Evolutionary conservation across 2,797 vertebrate species (phyloP).

Genomic region (Oreochromis grahami): DNA sequence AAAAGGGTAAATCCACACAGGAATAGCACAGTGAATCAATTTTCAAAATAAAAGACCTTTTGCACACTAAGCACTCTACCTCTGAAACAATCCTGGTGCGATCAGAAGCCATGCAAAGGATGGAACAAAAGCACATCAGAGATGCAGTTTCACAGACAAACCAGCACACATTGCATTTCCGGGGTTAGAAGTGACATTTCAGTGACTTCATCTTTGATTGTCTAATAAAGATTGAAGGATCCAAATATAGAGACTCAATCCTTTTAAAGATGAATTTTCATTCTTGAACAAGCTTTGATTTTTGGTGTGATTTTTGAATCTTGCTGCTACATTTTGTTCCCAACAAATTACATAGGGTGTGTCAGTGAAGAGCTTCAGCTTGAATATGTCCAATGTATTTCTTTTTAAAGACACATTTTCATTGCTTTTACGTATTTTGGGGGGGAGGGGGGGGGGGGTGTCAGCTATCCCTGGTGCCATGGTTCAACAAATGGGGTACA

Average conservation of each 20-base stretch:
- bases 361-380: neutral
- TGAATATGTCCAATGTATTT: neutral
- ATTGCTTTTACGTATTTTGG: neutral
- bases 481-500: neutral
- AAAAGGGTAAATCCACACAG: neutral
- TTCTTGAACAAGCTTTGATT: neutral
- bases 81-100: neutral
- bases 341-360: neutral
- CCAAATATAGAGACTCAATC: neutral
- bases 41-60: neutral
- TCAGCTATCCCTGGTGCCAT: neutral
- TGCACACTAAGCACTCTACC: neutral
- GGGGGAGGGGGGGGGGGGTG: neutral
- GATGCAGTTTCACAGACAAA: neutral
- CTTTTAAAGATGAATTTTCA: neutral
- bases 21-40: neutral
- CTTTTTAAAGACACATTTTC: conserved; percentile 1
- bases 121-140: neutral
- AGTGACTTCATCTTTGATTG: neutral
- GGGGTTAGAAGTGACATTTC: neutral
- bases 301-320: neutral
- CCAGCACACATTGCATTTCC: neutral
- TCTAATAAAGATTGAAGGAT: neutral
- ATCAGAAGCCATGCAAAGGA: neutral
- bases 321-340: neutral